Evolutionary conservation across 2,797 vertebrate species (phyloP).

Genomic region (Malurus leucopterus): DNA sequence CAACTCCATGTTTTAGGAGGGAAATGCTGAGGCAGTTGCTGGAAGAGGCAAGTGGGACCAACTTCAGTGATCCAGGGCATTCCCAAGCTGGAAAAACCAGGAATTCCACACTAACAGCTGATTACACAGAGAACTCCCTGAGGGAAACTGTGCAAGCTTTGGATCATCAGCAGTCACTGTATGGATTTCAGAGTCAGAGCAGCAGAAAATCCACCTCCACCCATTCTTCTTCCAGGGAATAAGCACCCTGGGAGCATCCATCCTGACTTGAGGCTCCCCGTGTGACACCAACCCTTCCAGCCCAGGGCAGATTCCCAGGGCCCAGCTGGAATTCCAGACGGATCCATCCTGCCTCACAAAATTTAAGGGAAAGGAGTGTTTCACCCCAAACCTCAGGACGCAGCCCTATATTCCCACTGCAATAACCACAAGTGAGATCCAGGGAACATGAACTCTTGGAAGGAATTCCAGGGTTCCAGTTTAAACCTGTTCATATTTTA

Average conservation of each 20-base stretch:
- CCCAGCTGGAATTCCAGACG: fast-evolving
- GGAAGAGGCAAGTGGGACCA: not conserved
- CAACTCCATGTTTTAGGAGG: not conserved
- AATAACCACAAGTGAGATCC: not conserved
- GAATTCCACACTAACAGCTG: not conserved
- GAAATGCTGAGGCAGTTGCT: not conserved
- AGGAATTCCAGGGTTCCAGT: not conserved
- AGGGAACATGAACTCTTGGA: not conserved
- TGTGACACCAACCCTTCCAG: not conserved
- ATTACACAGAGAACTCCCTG: not conserved
- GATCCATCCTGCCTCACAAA: not conserved
- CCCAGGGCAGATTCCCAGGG: not conserved
- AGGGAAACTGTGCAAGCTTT: not conserved
- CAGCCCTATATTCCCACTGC: not conserved
- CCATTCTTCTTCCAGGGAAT: not conserved
- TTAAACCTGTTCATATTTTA: not conserved
- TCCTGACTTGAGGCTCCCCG: not conserved
- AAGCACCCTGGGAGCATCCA: fast-evolving
- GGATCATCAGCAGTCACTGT: fast-evolving
- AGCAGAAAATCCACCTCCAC: not conserved
- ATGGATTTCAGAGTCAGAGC: fast-evolving
- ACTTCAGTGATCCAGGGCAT: not conserved
- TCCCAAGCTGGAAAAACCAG: not conserved
- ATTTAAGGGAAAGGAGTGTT: fast-evolving
- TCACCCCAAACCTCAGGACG: not conserved